Conservation (phyloP, 2,797 vertebrate species). For the Platyrinchus mystaceus region DNA sequence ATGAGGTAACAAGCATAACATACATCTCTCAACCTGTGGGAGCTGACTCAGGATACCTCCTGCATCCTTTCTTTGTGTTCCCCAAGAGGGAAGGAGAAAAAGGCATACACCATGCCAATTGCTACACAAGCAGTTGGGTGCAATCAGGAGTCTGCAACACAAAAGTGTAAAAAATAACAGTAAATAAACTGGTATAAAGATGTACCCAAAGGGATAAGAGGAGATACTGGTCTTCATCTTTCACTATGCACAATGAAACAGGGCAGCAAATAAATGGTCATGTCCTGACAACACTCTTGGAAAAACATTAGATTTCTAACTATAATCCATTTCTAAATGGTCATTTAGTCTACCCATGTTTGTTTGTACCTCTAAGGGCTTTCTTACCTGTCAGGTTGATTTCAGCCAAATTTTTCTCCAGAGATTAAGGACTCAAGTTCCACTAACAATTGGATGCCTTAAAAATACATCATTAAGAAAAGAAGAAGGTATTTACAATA, state of each 20-base stretch:
- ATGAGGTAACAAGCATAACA: not conserved
- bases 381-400: not conserved
- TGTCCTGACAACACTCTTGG: not conserved
- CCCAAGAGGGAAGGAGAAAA: not conserved
- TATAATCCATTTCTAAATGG: not conserved
- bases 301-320: not conserved
- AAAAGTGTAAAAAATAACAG: not conserved
- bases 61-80: not conserved
- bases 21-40: accelerated
- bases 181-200: not conserved
- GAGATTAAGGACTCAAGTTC: not conserved
- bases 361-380: not conserved
- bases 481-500: not conserved
- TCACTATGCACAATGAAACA: not conserved
- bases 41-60: not conserved
- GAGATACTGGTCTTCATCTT: not conserved
- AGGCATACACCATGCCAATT: not conserved
- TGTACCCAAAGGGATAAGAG: not conserved
- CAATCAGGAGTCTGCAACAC: not conserved
- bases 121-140: not conserved
- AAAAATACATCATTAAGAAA: not conserved
- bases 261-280: not conserved
- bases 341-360: not conserved
- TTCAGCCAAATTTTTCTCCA: not conserved
- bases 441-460: not conserved